These are phyloP conservation scores for Petrolisthes manimaculis DNA, from an alignment of 2,888 invertebrate genomes.

Conservation along the genomic window DNA sequence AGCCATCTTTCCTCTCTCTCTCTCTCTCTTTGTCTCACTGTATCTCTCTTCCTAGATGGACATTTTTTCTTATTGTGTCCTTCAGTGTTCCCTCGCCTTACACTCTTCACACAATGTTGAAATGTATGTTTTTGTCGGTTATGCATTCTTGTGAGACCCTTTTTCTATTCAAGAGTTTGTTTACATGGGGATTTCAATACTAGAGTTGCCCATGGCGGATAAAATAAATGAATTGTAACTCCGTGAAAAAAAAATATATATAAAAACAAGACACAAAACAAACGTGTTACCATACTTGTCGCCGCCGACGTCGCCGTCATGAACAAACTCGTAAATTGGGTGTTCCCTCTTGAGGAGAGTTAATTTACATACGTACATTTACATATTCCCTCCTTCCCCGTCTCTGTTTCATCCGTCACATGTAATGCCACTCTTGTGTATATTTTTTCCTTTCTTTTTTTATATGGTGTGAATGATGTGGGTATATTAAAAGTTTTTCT, in stretches of 20 bases:
- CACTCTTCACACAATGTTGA: not conserved
- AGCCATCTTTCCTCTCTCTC: not conserved
- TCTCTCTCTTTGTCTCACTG: not conserved
- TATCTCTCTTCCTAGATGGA: not conserved
- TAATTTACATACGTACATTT: not conserved
- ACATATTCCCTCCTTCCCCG: not conserved
- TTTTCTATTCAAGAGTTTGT: too few species aligned
- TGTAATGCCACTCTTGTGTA: not conserved
- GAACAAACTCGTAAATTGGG: conserved; percentile 18
- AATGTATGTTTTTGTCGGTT: not conserved
- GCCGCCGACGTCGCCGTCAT: not conserved
- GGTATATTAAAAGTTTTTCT: too few species aligned
- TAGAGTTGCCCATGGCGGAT: too few species aligned
- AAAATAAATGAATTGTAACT: too few species aligned
- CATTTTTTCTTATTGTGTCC: not conserved
- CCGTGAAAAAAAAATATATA: too few species aligned
- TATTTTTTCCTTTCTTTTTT: not conserved
- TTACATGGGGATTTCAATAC: too few species aligned
- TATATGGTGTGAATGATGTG: not conserved
- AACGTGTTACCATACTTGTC: not conserved
- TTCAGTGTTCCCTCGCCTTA: not conserved
- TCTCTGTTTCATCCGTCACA: not conserved
- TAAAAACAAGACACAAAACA: too few species aligned
- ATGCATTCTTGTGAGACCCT: too few species aligned
- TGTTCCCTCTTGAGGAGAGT: not conserved